Base-by-base conservation (phyloP, 2,888 invertebrate genomes). In the Villa cingulata region DNA sequence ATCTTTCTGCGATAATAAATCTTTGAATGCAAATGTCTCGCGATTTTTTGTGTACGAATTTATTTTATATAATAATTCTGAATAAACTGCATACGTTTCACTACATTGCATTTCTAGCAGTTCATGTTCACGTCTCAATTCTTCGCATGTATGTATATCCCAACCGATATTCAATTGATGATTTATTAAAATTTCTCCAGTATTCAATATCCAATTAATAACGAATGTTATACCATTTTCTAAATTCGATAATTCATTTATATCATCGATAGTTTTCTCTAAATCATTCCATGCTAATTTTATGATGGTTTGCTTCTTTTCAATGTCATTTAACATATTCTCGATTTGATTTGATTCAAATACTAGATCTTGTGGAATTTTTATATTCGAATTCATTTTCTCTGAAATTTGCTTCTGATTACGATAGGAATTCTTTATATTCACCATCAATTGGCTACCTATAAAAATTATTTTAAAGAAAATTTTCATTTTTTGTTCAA, bases 11-110 rank as follows among this genome's bases (percentile, higher is more conserved):
- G 83, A 80, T 51, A 77, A 70, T 42, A 87, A 67, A 63, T 85
- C 83, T 58, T 74, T 75, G 39, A 74, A 74, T 39, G 70, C 69
- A 29, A 58, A 51, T 10, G 58, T 61, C 45, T 60, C 64, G 42
- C 70, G 72, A 41, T 68, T 66, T 36, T 70, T 68, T 1, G 75
- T 70, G 48, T 81, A 68, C 41, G 71, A 70, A 43, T 81, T 80
- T 44, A 84, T 80, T 65, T 80, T 78, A 62, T 86, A 83, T 14
- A 84, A 71, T 40, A 86, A 63, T 60, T 86, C 85, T 0, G 85
- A 84, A 65, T 86, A 86, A 58, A 80, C 77, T 15, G 83, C 83
- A 58, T 86, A 86, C 1, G 86, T 82, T 58, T 86, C 83, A 60
- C 83, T 77, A 61, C 86, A 86, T 61, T 82, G 79, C 55, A 85